phyloP scores from a whole-genome alignment of 2,888 invertebrate species.

The Folsomia manolachei region DNA sequence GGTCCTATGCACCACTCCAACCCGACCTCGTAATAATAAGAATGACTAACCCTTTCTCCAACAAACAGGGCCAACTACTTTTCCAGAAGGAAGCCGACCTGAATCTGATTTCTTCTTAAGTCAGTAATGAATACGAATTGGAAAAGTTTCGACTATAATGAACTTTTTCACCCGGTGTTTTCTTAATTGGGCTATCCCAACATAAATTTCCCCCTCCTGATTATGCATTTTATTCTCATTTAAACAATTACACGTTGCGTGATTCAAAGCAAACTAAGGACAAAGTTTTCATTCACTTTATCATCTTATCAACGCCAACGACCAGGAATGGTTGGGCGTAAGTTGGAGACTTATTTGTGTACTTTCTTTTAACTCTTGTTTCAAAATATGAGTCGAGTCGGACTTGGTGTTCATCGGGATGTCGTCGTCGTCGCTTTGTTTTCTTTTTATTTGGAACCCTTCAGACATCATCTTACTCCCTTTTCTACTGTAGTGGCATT shows the following conservation, averaged over 20 bases:
- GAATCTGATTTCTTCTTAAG: slow-evolving; percentile 19
- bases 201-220: slow-evolving; percentile 14
- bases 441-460: not conserved
- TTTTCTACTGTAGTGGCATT: too few species aligned
- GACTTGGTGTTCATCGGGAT: too few species aligned
- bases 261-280: not conserved
- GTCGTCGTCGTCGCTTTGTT: slow-evolving; percentile 4
- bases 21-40: not conserved
- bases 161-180: slow-evolving; percentile 35
- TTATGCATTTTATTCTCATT: slow-evolving; percentile 26
- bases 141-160: slow-evolving; percentile 46
- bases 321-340: not conserved
- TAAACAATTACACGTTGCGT: slow-evolving; percentile 19
- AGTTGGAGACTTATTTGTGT: not conserved
- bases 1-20: not conserved
- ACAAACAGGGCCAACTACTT: slow-evolving; percentile 1
- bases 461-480: not conserved
- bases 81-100: too few species aligned
- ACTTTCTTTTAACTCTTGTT: not conserved
- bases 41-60: not conserved
- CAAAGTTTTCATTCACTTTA: slow-evolving; percentile 11
- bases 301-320: slow-evolving; percentile 12
- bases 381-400: too few species aligned
- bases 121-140: slow-evolving; percentile 50
- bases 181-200: slow-evolving; percentile 38